These are phyloP conservation scores for Malurus alboscapulatus DNA, from an alignment of 2,113 vertebrate genomes.

Conservation along the genomic window DNA sequence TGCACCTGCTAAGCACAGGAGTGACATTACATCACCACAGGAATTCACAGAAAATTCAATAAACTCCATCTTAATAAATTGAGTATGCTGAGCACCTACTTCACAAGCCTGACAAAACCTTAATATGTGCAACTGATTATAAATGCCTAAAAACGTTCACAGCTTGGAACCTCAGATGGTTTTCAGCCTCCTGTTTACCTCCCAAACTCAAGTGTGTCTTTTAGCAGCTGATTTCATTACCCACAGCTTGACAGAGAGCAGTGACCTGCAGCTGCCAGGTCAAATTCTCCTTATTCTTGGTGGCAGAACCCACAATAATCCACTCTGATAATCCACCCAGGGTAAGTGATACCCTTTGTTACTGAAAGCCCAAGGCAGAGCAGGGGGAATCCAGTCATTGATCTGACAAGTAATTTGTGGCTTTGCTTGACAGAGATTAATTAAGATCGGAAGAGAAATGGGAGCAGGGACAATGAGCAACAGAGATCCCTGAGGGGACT, in stretches of 20 bases:
- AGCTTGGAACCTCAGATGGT: not conserved
- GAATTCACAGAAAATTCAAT: slow-evolving; percentile 40
- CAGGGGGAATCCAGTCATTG: slow-evolving; percentile 1
- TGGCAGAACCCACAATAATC: not conserved
- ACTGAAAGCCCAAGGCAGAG: not conserved
- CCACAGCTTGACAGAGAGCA: not conserved
- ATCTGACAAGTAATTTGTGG: slow-evolving; percentile 33
- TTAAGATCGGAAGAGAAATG: slow-evolving; percentile 20
- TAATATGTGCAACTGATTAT: not conserved
- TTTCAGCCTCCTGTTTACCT: not conserved
- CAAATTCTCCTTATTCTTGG: not conserved
- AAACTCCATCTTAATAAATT: slow-evolving; percentile 30
- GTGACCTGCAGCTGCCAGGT: not conserved
- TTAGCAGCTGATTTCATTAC: not conserved
- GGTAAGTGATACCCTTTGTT: not conserved
- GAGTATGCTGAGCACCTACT: slow-evolving; percentile 25
- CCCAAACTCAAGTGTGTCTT: not conserved
- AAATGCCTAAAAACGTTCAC: not conserved
- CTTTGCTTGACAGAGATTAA: slow-evolving; percentile 23
- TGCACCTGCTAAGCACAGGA: not conserved
- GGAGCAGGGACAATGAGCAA: not conserved
- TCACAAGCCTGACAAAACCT: slow-evolving; percentile 32
- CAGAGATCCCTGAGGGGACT: not conserved
- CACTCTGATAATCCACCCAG: not conserved
- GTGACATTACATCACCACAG: not conserved